Evolutionary conservation across 2,888 invertebrate genomes (phyloP).

Genomic region (Eupithecia subumbrata): DNA sequence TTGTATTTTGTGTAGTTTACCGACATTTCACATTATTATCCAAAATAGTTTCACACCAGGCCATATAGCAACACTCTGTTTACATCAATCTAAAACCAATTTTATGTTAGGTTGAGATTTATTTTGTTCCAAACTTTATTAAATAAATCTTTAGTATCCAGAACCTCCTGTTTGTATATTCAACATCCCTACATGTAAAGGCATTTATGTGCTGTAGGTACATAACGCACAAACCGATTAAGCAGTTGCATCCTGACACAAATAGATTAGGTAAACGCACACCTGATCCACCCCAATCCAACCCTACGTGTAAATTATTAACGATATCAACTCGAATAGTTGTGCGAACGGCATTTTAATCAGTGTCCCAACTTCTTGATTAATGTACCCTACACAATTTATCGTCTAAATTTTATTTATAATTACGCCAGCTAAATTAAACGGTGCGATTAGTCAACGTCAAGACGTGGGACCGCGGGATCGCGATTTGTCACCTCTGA

Average conservation of each 20-base stretch:
- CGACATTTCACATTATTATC: neutral
- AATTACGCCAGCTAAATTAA: slow-evolving; percentile 82
- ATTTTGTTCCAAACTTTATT: neutral
- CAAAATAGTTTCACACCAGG: neutral
- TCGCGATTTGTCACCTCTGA: slow-evolving; percentile 82
- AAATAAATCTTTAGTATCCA: neutral
- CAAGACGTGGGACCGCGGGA: slow-evolving; percentile 71
- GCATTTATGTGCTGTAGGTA: neutral
- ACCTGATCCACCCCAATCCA: slow-evolving; percentile 69
- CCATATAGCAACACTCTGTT: neutral
- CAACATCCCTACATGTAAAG: slow-evolving; percentile 15
- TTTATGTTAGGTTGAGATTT: neutral
- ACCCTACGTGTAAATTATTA: slow-evolving; percentile 79
- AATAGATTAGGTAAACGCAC: slow-evolving; percentile 55
- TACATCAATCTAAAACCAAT: neutral
- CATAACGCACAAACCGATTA: slow-evolving; percentile 26
- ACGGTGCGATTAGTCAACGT: slow-evolving; percentile 81
- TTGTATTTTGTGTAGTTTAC: neutral
- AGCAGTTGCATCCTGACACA: slow-evolving; percentile 40
- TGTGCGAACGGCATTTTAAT: slow-evolving; percentile 83
- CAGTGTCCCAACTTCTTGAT: slow-evolving; percentile 85
- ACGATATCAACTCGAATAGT: slow-evolving; percentile 83
- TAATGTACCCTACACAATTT: slow-evolving; percentile 81
- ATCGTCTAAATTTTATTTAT: slow-evolving; percentile 84
- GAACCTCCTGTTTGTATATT: neutral